Evolutionary conservation across 2,113 vertebrate species (phyloP), one percentile per base, ranked within the genome.

Genomic region (Leucopsar rothschildi): DNA sequence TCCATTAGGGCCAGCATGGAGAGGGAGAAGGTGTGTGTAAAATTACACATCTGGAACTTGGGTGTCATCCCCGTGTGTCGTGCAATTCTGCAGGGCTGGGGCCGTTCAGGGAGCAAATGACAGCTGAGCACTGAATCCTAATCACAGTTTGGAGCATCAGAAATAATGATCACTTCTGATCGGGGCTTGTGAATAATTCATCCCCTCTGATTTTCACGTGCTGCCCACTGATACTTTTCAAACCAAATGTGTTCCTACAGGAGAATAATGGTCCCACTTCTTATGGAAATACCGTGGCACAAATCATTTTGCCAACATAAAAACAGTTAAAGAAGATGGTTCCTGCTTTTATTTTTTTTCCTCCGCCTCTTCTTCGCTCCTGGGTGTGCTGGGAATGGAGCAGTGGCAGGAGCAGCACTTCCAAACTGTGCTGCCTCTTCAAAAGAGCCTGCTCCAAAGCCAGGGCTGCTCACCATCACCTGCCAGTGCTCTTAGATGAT

Each of bases 141-240:
- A 98, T 98, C 98, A 98, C 98, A 97, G 97, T 97, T 98, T 81
- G 97, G 97, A 97, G 89, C 97, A 97, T 98, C 97, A 97, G 98
- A 97, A 98, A 98, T 98, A 98, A 98, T 98, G 97, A 98, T 98
- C 97, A 91, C 97, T 97, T 98, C 97, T 98, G 98, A 98, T 98
- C 96, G 77, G 97, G 87, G 97, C 96, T 93, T 90, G 97, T 98
- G 98, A 98, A 98, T 98, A 98, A 98, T 98, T 98, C 98, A 98
- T 98, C 96, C 12, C 88, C 83, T 98, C 98, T 98, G 98, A 98
- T 98, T 98, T 97, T 87, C 97, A 95, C 93, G 85, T 98, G 95
- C 95, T 97, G 97, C 97, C 98, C 98, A 93, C 97, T 98, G 98
- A 98, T 98, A 98, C 97, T 98, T 98, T 97, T 97, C 97, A 98